Conservation (phyloP, 1,140 invertebrate species). For the Propsilocerus akamusi region DNA sequence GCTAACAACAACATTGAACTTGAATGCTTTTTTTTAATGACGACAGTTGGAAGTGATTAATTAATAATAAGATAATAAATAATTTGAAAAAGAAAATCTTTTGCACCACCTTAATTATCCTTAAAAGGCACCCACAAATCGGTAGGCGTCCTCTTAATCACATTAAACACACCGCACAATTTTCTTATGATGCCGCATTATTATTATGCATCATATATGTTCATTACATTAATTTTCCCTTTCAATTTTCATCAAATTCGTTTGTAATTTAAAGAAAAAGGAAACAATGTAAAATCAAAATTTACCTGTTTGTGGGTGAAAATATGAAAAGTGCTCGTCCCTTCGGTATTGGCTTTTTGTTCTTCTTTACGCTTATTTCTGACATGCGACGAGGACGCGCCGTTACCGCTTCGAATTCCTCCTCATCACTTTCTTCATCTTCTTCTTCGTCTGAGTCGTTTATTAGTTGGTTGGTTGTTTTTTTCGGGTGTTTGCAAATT, state of each 20-base stretch:
- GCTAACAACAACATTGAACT: too few relatives aligned
- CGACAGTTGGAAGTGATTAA: too few relatives aligned
- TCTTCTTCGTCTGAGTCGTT: slow-evolving; percentile 10
- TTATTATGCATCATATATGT: too few relatives aligned
- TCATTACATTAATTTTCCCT: too few relatives aligned
- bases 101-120: too few relatives aligned
- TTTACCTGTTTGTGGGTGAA: slow-evolving; percentile 78
- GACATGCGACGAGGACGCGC: slow-evolving; percentile 78
- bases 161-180: too few relatives aligned
- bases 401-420: slow-evolving; percentile 24
- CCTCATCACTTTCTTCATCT: slow-evolving; percentile 19
- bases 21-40: too few relatives aligned
- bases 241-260: not conserved
- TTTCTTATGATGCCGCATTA: too few relatives aligned
- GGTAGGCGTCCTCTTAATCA: too few relatives aligned
- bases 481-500: slow-evolving; percentile 12
- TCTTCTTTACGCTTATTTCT: slow-evolving; percentile 69
- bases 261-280: not conserved
- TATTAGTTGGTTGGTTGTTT: slow-evolving; percentile 7
- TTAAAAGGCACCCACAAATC: too few relatives aligned
- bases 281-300: not conserved
- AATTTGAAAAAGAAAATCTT: too few relatives aligned
- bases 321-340: slow-evolving; percentile 92
- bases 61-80: too few relatives aligned
- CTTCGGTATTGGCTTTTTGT: slow-evolving; percentile 85